Percentiles rank a stretch among this genome's conserved stretches.
Evolutionary conservation across 2,888 invertebrate species (phyloP).

Genomic region (Micropterix aruncella): DNA sequence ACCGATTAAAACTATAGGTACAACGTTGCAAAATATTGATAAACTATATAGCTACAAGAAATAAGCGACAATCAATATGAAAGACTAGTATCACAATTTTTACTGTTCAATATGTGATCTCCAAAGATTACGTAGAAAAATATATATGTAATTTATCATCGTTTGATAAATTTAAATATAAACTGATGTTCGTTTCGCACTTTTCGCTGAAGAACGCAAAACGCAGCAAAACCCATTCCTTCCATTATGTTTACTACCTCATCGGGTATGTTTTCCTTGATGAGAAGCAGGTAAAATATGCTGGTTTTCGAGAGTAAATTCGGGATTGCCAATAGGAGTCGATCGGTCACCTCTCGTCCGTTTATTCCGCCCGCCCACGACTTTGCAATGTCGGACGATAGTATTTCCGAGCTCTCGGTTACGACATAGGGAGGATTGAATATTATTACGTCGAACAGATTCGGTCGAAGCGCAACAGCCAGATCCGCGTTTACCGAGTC

Average conservation of each 20-base stretch:
- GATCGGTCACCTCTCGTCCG: slow-evolving; percentile 65
- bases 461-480: slow-evolving; percentile 34
- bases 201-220: slow-evolving; percentile 54
- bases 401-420: slow-evolving; percentile 62
- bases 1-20: too few species aligned
- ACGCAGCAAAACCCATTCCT: slow-evolving; percentile 40
- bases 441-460: slow-evolving; percentile 70
- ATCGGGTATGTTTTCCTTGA: slow-evolving; percentile 77
- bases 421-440: slow-evolving; percentile 99
- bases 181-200: slow-evolving; percentile 79
- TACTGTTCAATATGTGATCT: too few species aligned
- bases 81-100: too few species aligned
- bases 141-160: too few species aligned
- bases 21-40: too few species aligned
- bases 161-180: slow-evolving; percentile 62
- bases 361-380: slow-evolving; percentile 70
- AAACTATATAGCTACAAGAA: too few species aligned
- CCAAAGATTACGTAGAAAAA: too few species aligned
- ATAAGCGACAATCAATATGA: too few species aligned
- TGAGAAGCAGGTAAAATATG: slow-evolving; percentile 73
- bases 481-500: slow-evolving; percentile 56
- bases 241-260: slow-evolving; percentile 50
- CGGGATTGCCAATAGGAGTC: slow-evolving; percentile 54
- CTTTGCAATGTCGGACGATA: slow-evolving; percentile 35
- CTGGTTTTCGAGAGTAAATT: slow-evolving; percentile 59